Percentiles rank a stretch among this genome's conserved stretches.
Conservation (phyloP, 2,113 vertebrate species). For the Alosa alosa region DNA sequence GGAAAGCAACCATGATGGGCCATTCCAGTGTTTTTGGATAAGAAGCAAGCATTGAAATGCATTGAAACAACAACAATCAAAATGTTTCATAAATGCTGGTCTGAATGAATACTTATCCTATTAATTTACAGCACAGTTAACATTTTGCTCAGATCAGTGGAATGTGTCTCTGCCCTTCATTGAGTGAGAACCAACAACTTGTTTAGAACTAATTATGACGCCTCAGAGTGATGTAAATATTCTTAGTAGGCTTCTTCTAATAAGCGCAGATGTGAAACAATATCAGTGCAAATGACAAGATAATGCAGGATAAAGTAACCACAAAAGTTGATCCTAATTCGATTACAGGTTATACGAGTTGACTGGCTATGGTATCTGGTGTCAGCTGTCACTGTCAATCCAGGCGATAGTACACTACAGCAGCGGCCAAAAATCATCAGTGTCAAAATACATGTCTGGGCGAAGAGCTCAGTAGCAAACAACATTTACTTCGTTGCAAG, state of each 20-base stretch:
- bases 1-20: slow-evolving; percentile 24
- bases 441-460: slow-evolving; percentile 8
- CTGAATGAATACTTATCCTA: neutral
- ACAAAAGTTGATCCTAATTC: neutral
- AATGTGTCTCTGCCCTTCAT: neutral
- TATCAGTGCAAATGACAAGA: neutral
- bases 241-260: neutral
- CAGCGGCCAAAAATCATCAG: neutral
- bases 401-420: neutral
- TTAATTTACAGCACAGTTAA: neutral
- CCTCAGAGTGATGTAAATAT: neutral
- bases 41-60: neutral
- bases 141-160: neutral
- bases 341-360: neutral
- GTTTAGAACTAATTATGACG: neutral
- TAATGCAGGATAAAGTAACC: neutral
- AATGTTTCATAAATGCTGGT: neutral
- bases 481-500: neutral
- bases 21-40: neutral
- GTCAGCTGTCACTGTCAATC: slow-evolving; percentile 13
- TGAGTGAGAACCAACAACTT: neutral
- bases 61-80: neutral
- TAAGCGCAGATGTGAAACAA: neutral
- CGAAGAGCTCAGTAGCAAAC: neutral
- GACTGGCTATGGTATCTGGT: neutral